Conservation (phyloP, 2,113 vertebrate genomes). For the Charina bottae region DNA sequence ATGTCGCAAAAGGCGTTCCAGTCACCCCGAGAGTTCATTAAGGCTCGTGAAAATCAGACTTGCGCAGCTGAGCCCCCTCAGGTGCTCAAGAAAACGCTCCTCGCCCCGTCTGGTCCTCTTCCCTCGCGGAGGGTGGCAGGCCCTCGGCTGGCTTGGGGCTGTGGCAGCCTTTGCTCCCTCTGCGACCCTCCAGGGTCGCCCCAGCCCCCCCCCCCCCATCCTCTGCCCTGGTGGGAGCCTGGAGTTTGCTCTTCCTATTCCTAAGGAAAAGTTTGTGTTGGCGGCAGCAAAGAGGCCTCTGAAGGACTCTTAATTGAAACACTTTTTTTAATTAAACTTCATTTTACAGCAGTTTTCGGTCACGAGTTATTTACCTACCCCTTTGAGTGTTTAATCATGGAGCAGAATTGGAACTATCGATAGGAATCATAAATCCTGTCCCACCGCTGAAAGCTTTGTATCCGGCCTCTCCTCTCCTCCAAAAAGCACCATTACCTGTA, state of each 20-base stretch:
- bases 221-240: not conserved
- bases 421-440: conserved; percentile 82
- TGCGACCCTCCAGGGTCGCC: not conserved
- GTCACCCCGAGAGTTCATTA: not conserved
- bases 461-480: conserved; percentile 79
- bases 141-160: no score
- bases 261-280: conserved; percentile 14
- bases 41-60: not conserved
- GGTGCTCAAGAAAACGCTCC: not conserved
- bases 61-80: not conserved
- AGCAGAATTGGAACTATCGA: conserved; percentile 85
- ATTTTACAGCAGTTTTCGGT: conserved; percentile 51
- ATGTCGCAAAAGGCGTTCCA: not conserved
- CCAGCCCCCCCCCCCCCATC: not conserved
- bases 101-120: not conserved
- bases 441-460: conserved; percentile 79
- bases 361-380: conserved; percentile 66
- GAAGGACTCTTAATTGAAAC: conserved; percentile 52
- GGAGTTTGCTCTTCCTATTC: not conserved
- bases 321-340: conserved; percentile 72
- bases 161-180: not conserved
- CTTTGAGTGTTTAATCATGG: conserved; percentile 77
- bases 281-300: not conserved
- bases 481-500: conserved; percentile 85
- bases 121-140: fast-evolving